Percentiles rank a stretch among this genome's conserved stretches.
These are phyloP conservation scores for Lasioglossum albipes DNA, from an alignment of 1,140 invertebrate species.

Conservation along the genomic window DNA sequence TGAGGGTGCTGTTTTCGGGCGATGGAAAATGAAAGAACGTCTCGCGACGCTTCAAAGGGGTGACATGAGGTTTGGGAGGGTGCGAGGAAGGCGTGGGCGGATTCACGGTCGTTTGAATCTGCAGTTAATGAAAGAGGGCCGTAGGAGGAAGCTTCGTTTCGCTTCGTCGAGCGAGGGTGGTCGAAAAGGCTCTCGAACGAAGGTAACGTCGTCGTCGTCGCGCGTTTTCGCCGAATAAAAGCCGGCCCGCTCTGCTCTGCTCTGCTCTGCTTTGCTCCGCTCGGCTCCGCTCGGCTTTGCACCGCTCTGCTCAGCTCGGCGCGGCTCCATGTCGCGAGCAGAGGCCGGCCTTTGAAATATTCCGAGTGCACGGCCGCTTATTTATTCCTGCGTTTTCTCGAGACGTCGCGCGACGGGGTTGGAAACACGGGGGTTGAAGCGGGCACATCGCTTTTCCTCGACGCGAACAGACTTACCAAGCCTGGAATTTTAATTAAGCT, in stretches of 20 bases:
- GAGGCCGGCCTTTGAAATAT: constrained; percentile 48
- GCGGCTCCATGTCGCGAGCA: constrained; percentile 43
- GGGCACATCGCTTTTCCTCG: constrained; percentile 42
- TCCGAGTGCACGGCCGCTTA: constrained; percentile 51
- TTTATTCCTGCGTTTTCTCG: constrained; percentile 60
- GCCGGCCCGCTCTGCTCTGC: background rate
- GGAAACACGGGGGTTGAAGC: background rate
- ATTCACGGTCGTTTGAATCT: constrained; percentile 47
- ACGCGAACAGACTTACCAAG: constrained; percentile 51
- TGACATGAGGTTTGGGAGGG: too few relatives aligned
- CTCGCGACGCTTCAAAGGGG: too few relatives aligned
- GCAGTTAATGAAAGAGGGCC: constrained; percentile 52
- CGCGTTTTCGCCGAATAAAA: constrained; percentile 26
- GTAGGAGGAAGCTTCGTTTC: background rate
- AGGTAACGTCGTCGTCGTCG: background rate
- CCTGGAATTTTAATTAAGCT: constrained; percentile 72
- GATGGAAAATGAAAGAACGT: too few relatives aligned
- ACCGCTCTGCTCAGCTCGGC: background rate
- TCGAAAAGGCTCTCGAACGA: constrained; percentile 35
- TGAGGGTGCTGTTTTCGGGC: too few relatives aligned
- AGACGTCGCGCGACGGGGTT: constrained; percentile 38
- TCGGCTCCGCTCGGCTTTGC: constrained; percentile 31
- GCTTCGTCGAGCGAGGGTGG: background rate
- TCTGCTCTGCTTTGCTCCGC: background rate
- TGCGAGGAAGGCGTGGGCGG: background rate